Evolutionary conservation across 1,140 invertebrate species (phyloP).

Genomic region (Apis cerana): DNA sequence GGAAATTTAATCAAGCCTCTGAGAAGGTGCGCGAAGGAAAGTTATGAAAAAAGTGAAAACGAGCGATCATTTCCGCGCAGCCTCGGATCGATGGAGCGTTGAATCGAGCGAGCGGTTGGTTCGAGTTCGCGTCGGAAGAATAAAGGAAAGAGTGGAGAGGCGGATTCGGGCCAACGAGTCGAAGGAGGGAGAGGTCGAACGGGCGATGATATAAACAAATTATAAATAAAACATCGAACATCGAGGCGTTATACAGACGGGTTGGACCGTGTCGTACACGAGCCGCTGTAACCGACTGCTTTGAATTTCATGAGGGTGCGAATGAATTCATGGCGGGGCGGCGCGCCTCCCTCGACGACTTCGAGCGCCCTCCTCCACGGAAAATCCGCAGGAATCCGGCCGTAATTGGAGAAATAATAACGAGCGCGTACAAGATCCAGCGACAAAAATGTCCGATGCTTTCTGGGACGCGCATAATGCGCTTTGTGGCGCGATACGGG

Average conservation of each 20-base stretch:
- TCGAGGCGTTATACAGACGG: conserved; percentile 25
- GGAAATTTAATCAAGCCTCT: no score
- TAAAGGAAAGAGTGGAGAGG: no score
- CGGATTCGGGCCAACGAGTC: no score
- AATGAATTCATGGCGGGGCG: conserved; percentile 75
- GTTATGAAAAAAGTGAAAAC: no score
- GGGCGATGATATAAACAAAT: conserved; percentile 76
- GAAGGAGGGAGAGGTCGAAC: conserved; percentile 48
- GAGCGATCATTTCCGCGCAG: no score
- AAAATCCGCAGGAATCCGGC: conserved; percentile 36
- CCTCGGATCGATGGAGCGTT: no score
- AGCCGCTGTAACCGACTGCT: conserved; percentile 74
- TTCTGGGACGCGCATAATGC: neutral
- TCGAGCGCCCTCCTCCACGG: conserved; percentile 37
- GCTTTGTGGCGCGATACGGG: neutral
- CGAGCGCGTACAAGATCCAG: neutral
- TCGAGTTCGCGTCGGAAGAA: no score
- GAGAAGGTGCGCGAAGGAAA: no score
- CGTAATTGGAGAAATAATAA: conserved; percentile 53
- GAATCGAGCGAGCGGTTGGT: no score
- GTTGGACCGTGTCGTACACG: conserved; percentile 20
- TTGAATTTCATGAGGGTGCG: conserved; percentile 76
- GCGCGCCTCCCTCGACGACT: conserved; percentile 54
- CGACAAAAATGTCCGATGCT: no score
- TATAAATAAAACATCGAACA: conserved; percentile 78